Evolutionary conservation across 2,113 vertebrate genomes (phyloP).

Genomic region (Dasyornis broadbenti): DNA sequence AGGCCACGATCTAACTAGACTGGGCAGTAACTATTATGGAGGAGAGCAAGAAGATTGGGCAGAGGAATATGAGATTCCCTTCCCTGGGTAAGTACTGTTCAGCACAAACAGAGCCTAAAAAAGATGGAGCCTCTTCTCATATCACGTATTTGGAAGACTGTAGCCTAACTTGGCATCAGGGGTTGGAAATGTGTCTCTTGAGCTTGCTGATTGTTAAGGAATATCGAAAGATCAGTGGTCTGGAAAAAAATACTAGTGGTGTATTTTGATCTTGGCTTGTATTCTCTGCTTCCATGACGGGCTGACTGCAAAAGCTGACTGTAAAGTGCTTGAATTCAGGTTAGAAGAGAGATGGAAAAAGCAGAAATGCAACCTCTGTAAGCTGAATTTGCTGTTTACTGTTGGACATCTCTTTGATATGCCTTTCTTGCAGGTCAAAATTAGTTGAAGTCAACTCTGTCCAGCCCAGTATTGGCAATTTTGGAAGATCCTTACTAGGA

Average conservation of each 20-base stretch:
- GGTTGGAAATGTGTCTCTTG: not conserved
- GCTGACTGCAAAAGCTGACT: not conserved
- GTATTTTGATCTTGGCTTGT: not conserved
- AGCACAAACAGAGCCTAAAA: not conserved
- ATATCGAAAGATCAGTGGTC: not conserved
- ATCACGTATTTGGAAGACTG: not conserved
- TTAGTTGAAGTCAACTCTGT: conserved; percentile 89
- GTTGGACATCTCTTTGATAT: not conserved
- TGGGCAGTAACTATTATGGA: conserved; percentile 69
- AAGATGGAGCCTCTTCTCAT: not conserved
- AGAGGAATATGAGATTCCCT: conserved; percentile 91
- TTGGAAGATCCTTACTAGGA: conserved; percentile 93
- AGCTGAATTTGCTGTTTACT: not conserved
- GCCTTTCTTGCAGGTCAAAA: conserved; percentile 79
- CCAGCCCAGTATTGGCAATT: conserved; percentile 94
- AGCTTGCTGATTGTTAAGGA: not conserved
- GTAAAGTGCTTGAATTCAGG: not conserved
- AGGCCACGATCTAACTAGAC: conserved; percentile 73
- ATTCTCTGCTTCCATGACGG: not conserved
- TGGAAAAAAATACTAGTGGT: conserved; percentile 1
- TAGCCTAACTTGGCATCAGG: not conserved
- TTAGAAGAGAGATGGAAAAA: not conserved
- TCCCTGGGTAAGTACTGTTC: conserved; percentile 83
- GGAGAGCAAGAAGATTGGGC: conserved; percentile 90
- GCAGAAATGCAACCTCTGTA: not conserved